Base-by-base conservation (phyloP, 2,113 vertebrate genomes). In the Solea senegalensis region DNA sequence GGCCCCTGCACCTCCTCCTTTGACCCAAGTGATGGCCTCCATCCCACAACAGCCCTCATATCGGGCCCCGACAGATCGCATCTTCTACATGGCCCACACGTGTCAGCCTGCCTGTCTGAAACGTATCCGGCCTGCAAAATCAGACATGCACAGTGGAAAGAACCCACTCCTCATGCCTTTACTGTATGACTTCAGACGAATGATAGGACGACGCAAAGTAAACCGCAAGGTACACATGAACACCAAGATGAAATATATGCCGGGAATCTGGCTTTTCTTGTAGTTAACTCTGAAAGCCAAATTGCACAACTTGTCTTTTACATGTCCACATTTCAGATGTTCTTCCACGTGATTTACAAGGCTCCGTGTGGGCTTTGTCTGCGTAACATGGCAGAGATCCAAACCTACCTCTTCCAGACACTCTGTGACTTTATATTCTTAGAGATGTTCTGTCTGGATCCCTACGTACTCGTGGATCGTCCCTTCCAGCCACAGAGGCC, bases 371-470 rank as follows among this genome's bases (percentile, higher is more conserved):
- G 98, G 1, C 95, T 98, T 21, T 96, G 95, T 82, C 93, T 99
- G 69, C 92, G 98, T 3, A 95, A 93, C 91, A 99, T 99, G 98
- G 86, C 64, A 0, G 98, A 99, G 89, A 98, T 99, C n/a, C 95
- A 98, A 76, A 92, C 94, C 1, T 99, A 98, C 94, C 94, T 99
- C 48, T 98, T 99, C 26, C 95, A 97, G 91, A 96, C 96, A 0
- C 87, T 83, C 76, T 98, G 96, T 6, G 95, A 98, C 91, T 98
- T 98, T 81, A 92, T 99, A 2, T 98, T 95, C 90, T 86, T 99
- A 78, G 98, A 99, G 90, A 99, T 99, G 98, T 99, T 99, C 90
- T 99, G 98, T 87, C 82, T 99, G 43, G 98, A 99, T 46, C 97
- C 98, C 0, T 99, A 99, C 2, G 98, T 99, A 72, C 91, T 99